phyloP scores from a whole-genome alignment of 2,113 vertebrate species.

The Tragelaphus strepsiceros region DNA sequence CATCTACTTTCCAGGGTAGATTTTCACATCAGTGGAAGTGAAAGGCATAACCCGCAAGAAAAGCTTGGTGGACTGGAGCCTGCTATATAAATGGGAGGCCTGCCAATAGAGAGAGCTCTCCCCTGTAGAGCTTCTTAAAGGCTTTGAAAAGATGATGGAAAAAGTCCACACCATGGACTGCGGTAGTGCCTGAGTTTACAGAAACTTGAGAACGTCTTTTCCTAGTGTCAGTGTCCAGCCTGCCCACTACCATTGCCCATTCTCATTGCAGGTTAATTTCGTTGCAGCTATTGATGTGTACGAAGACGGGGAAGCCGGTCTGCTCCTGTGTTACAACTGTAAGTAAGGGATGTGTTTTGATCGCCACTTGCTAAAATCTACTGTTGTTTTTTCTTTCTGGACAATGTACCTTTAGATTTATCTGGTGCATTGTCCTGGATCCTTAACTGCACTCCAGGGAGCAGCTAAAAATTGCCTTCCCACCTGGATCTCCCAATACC shows the following conservation, averaged over 20 bases:
- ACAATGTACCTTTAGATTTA: not conserved
- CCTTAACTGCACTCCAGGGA: not conserved
- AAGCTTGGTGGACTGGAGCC: not conserved
- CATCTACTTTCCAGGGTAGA: not conserved
- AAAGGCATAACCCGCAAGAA: fast-evolving
- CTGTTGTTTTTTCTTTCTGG: not conserved
- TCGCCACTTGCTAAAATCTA: not conserved
- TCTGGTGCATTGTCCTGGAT: not conserved
- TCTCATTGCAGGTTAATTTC: constrained; percentile 93
- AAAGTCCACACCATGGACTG: not conserved
- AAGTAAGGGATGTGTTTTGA: constrained; percentile 74
- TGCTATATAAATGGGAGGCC: fast-evolving
- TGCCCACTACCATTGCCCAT: constrained; percentile 54
- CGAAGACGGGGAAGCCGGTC: constrained; percentile 98
- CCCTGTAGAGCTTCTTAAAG: not conserved
- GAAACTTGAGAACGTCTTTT: not conserved
- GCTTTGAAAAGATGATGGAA: not conserved
- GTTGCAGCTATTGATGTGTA: constrained; percentile 98
- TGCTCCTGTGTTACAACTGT: constrained; percentile 98
- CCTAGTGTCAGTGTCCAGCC: not conserved
- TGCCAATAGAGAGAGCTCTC: not conserved
- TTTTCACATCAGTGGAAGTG: not conserved
- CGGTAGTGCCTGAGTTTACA: not conserved
- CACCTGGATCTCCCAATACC: not conserved
- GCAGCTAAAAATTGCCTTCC: not conserved